Conservation (phyloP, 23 tunicate genomes). For the Diplosoma virens region DNA sequence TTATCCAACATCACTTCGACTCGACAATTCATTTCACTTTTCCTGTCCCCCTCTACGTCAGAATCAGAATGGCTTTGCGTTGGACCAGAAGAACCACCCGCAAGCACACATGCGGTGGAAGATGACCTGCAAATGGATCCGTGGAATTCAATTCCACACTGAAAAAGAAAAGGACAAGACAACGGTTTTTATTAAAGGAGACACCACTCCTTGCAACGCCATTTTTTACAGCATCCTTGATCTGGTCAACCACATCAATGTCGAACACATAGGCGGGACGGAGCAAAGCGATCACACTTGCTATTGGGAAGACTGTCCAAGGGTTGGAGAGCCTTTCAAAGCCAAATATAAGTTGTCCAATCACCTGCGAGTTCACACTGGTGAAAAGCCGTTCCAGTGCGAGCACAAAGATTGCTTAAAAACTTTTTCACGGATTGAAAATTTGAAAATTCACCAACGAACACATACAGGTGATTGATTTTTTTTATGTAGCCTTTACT, state of each 20-base stretch:
- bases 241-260: slow-evolving; percentile 65
- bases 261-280: slow-evolving; percentile 79
- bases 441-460: slow-evolving; percentile 92
- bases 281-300: slow-evolving; percentile 87
- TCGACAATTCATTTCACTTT: slow-evolving; percentile 51
- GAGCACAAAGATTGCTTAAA: slow-evolving; percentile 77
- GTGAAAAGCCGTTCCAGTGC: slow-evolving; percentile 93
- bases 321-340: slow-evolving; percentile 74
- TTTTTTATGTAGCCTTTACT: no score
- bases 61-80: not conserved
- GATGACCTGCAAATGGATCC: slow-evolving; percentile 48
- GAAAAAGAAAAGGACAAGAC: not conserved
- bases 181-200: slow-evolving; percentile 15
- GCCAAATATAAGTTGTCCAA: slow-evolving; percentile 96
- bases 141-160: not conserved
- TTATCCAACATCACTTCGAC: slow-evolving; percentile 26
- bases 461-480: slow-evolving; percentile 84
- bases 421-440: slow-evolving; percentile 92
- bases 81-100: slow-evolving; percentile 46
- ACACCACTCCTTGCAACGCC: slow-evolving; percentile 68
- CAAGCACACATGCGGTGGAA: slow-evolving; percentile 37
- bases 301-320: slow-evolving; percentile 78
- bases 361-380: slow-evolving; percentile 95
- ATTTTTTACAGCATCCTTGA: slow-evolving; percentile 62
- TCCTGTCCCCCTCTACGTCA: slow-evolving; percentile 12